Percentiles rank a stretch among this genome's conserved stretches.
phyloP scores from a whole-genome alignment of 2,113 vertebrate genomes.

The Elanus axillaris region DNA sequence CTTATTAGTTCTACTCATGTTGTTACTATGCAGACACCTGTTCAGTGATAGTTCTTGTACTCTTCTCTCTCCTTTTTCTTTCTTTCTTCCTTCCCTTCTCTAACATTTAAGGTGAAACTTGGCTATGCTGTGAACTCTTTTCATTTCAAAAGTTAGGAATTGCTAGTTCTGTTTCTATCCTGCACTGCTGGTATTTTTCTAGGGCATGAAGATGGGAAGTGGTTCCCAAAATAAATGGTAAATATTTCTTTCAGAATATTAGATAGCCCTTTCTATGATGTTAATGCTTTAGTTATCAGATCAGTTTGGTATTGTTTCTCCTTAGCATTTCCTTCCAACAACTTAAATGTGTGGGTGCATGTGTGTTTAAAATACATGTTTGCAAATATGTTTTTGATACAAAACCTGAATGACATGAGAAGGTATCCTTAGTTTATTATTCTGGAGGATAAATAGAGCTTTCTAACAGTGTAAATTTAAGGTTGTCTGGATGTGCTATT shows the following conservation, averaged over 20 bases:
- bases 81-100: background rate
- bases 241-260: background rate
- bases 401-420: background rate
- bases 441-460: background rate
- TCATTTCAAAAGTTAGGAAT: background rate
- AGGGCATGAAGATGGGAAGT: background rate
- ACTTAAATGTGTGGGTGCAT: background rate
- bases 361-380: background rate
- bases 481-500: background rate
- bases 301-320: background rate
- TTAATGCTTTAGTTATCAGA: background rate
- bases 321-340: background rate
- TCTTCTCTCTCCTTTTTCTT: background rate
- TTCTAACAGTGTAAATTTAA: background rate
- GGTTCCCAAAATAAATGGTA: background rate
- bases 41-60: background rate
- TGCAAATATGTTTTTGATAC: background rate
- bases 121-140: background rate
- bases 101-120: background rate
- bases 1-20: conserved; percentile 15
- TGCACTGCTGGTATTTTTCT: background rate
- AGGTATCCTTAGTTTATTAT: background rate
- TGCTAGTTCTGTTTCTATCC: background rate
- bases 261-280: background rate
- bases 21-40: conserved; percentile 16